A percentile compares a stretch with the other conserved stretches of the same genome.
These are phyloP conservation scores for Actinernus sp. DNA, from an alignment of 92 coral and sea anemone species.

Conservation along the genomic window DNA sequence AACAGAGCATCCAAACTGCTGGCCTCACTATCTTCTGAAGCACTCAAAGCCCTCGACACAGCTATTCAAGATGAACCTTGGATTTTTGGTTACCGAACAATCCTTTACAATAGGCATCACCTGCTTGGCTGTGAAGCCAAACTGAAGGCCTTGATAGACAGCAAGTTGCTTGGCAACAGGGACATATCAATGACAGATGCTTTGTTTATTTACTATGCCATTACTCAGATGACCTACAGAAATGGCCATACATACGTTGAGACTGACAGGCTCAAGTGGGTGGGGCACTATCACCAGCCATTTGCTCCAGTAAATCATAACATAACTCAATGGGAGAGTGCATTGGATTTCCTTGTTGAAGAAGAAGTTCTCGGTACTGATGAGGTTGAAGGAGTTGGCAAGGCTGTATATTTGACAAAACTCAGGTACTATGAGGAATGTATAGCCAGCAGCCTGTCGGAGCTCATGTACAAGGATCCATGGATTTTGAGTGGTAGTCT, in stretches of 20 bases:
- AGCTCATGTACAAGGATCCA: conserved; percentile 25
- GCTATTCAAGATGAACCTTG: conserved; percentile 46
- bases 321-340: conserved; percentile 5
- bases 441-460: conserved; percentile 46
- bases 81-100: conserved; percentile 48
- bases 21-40: background rate
- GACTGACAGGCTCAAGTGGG: conserved; percentile 1
- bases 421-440: conserved; percentile 39
- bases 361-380: conserved; percentile 24
- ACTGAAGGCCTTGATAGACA: conserved; percentile 33
- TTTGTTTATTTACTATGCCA: conserved; percentile 61
- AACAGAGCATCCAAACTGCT: conserved; percentile 33
- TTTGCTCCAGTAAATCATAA: conserved; percentile 18
- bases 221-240: conserved; percentile 19
- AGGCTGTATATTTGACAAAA: conserved; percentile 36
- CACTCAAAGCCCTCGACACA: conserved; percentile 18
- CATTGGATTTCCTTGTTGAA: conserved; percentile 19
- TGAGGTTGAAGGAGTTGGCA: conserved; percentile 4
- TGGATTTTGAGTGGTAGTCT: conserved; percentile 27
- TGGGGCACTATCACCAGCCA: conserved; percentile 8
- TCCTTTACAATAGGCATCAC: conserved; percentile 32
- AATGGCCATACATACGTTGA: conserved; percentile 64
- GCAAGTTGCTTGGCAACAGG: conserved; percentile 24
- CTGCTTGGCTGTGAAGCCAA: conserved; percentile 54
- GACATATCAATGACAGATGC: conserved; percentile 40